Evolutionary conservation across 2,888 invertebrate species (phyloP).

Genomic region (Phengaris alcon): DNA sequence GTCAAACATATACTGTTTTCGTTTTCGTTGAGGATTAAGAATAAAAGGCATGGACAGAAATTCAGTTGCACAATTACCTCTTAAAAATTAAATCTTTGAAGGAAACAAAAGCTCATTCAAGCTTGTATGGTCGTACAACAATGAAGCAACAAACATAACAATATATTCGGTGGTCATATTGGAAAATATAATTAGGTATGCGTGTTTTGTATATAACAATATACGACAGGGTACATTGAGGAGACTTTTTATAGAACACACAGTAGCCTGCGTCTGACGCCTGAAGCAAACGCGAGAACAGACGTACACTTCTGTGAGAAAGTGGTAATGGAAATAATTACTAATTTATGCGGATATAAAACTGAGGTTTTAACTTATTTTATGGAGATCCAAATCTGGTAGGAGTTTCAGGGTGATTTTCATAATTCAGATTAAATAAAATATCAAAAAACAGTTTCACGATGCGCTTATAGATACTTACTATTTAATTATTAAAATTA

Average conservation of each 20-base stretch:
- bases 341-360: neutral
- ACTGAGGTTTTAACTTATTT: too few species aligned
- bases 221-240: constrained; percentile 61
- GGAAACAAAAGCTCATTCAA: neutral
- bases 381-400: too few species aligned
- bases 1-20: too few species aligned
- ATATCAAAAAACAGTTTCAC: too few species aligned
- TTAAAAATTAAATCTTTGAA: neutral
- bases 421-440: too few species aligned
- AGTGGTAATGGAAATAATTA: constrained; percentile 38
- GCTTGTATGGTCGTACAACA: neutral
- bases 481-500: too few species aligned
- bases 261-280: constrained; percentile 59
- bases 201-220: constrained; percentile 45
- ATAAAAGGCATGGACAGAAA: neutral
- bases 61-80: neutral
- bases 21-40: too few species aligned
- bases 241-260: constrained; percentile 67
- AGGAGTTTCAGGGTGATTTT: too few species aligned
- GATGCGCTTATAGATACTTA: too few species aligned
- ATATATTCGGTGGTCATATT: constrained; percentile 18
- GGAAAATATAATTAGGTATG: constrained; percentile 30
- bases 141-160: neutral
- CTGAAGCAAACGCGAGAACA: constrained; percentile 41
- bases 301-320: constrained; percentile 45